Percentiles rank a stretch among this genome's conserved stretches.
These are phyloP conservation scores for Forbesichthys agassizii DNA, from an alignment of 2,113 vertebrate genomes.

Conservation along the genomic window DNA sequence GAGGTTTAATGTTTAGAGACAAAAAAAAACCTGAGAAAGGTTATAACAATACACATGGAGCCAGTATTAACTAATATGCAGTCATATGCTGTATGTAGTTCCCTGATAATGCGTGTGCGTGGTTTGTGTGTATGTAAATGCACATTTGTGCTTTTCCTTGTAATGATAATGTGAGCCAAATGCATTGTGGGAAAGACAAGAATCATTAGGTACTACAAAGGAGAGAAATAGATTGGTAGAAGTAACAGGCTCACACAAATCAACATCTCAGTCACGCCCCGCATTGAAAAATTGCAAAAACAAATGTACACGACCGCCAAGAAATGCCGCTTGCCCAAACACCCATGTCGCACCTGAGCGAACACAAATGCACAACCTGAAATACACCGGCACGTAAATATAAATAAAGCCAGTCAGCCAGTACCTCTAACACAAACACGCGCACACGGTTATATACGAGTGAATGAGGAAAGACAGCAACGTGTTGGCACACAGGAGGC, in stretches of 20 bases:
- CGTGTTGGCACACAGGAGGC: constrained; percentile 73
- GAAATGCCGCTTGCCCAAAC: constrained; percentile 13
- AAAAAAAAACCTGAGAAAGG: constrained; percentile 84
- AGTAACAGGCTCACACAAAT: constrained; percentile 42
- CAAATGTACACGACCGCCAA: constrained; percentile 41
- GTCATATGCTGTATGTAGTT: constrained; percentile 52
- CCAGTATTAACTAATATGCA: constrained; percentile 87
- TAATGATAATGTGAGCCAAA: constrained; percentile 55
- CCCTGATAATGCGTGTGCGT: not conserved
- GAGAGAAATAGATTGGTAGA: constrained; percentile 33
- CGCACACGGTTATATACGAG: constrained; percentile 47
- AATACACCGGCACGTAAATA: constrained; percentile 37
- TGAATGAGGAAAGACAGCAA: constrained; percentile 71
- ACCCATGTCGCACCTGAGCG: constrained; percentile 28
- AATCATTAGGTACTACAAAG: constrained; percentile 63
- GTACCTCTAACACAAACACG: constrained; percentile 14
- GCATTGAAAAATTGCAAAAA: constrained; percentile 41
- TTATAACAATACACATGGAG: constrained; percentile 69
- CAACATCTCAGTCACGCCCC: constrained; percentile 55
- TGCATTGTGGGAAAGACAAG: constrained; percentile 66
- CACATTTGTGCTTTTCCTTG: constrained; percentile 34
- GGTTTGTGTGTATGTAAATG: constrained; percentile 3
- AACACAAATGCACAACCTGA: constrained; percentile 24
- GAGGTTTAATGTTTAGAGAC: constrained; percentile 76
- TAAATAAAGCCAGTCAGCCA: constrained; percentile 45